phyloP scores from a whole-genome alignment of 2,888 invertebrate genomes.

The Tachina grossa region DNA sequence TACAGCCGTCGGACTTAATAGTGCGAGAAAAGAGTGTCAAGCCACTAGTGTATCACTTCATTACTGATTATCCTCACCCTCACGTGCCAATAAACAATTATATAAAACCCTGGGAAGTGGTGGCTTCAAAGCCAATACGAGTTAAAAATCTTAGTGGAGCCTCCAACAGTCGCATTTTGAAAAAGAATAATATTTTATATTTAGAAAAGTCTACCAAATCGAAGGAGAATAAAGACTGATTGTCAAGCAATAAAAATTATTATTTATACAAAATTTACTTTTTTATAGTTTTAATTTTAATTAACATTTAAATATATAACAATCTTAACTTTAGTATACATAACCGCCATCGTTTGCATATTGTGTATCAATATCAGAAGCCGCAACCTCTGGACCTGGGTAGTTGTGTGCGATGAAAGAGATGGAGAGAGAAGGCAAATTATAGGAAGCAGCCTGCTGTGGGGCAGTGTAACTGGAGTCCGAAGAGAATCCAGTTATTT shows the following conservation, averaged over 20 bases:
- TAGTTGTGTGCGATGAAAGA: constrained; percentile 20
- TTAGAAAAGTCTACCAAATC: constrained; percentile 69
- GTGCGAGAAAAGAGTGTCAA: constrained; percentile 54
- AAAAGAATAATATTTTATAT: constrained; percentile 77
- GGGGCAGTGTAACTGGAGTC: constrained; percentile 67
- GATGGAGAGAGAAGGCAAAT: constrained; percentile 57
- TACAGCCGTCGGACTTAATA: constrained; percentile 68
- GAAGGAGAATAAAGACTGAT: neutral
- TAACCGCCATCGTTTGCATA: constrained; percentile 81
- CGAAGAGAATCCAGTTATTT: neutral
- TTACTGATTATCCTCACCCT: constrained; percentile 77
- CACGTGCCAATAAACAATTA: constrained; percentile 77
- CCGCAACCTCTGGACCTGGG: constrained; percentile 11
- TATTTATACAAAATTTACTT: constrained; percentile 35
- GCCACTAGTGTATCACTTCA: constrained; percentile 74
- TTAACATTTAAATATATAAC: neutral
- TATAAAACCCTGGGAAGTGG: constrained; percentile 78
- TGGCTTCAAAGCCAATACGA: constrained; percentile 72
- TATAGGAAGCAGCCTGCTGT: constrained; percentile 46
- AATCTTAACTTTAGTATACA: constrained; percentile 74
- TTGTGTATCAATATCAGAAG: constrained; percentile 74
- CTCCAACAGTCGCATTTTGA: constrained; percentile 71
- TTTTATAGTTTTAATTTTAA: constrained; percentile 19
- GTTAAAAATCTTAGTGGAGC: constrained; percentile 59
- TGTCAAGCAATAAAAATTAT: too few relatives aligned